phyloP scores from a whole-genome alignment of 2,888 invertebrate genomes.

The Tridacna gigas region DNA sequence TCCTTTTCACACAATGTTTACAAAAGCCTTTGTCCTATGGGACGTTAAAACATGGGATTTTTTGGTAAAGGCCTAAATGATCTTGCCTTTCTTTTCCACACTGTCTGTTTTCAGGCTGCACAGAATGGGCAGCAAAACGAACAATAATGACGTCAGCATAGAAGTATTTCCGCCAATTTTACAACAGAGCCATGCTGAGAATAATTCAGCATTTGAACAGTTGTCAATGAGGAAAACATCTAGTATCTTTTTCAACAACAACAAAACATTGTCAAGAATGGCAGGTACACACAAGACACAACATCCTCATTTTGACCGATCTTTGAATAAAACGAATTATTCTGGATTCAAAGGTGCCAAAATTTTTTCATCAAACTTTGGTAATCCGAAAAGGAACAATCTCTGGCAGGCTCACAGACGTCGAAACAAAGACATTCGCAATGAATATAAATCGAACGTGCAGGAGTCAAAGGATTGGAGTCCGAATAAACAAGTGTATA shows the following conservation, averaged over 20 bases:
- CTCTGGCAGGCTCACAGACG: not conserved
- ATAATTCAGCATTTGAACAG: not conserved
- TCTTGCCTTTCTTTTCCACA: too few species aligned
- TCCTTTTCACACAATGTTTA: too few species aligned
- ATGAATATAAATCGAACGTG: too few species aligned
- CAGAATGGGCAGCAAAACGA: too few species aligned
- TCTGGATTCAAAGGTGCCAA: not conserved
- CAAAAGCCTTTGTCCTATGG: too few species aligned
- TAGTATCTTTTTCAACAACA: not conserved
- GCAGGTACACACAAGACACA: not conserved
- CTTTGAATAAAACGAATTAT: not conserved
- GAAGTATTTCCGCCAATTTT: slow-evolving; percentile 5
- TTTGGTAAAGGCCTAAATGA: too few species aligned
- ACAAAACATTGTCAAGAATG: not conserved
- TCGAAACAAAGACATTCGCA: not conserved
- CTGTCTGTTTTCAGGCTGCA: too few species aligned
- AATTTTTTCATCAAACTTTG: not conserved
- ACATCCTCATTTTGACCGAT: not conserved
- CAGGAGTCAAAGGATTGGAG: not conserved
- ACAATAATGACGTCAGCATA: slow-evolving; percentile 7
- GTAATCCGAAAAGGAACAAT: not conserved
- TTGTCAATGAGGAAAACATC: not conserved
- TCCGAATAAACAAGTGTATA: slow-evolving; percentile 38
- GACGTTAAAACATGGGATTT: too few species aligned
- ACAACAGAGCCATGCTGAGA: not conserved